Percentiles rank a stretch among this genome's conserved stretches.
These are phyloP conservation scores for Gambelia wislizenii DNA, from an alignment of 2,797 vertebrate genomes.

Conservation along the genomic window DNA sequence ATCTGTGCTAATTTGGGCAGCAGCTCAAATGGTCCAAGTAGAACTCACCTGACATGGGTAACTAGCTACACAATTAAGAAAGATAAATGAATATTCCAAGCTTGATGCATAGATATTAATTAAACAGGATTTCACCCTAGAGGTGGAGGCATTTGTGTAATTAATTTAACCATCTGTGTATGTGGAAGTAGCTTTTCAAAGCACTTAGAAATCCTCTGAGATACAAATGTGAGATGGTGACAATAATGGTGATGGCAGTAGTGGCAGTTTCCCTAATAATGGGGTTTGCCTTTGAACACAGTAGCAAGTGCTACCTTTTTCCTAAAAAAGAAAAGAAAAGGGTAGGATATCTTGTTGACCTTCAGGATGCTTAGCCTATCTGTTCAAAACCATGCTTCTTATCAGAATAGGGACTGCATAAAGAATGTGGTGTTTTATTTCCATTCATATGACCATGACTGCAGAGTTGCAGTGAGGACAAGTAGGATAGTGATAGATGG, in stretches of 20 bases:
- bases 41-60: constrained; percentile 10
- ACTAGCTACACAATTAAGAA: constrained; percentile 27
- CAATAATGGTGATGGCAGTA: constrained; percentile 4
- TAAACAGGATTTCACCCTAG: constrained; percentile 40
- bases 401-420: not conserved
- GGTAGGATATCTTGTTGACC: not conserved
- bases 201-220: constrained; percentile 35
- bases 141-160: constrained; percentile 40
- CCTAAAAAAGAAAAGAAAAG: not conserved
- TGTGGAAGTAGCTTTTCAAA: constrained; percentile 26
- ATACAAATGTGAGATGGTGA: constrained; percentile 32
- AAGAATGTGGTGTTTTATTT: constrained; percentile 12
- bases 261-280: constrained; percentile 13
- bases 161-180: constrained; percentile 40
- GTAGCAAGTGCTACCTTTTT: not conserved
- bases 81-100: constrained; percentile 40
- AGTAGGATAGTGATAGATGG: not conserved
- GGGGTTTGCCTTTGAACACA: not conserved
- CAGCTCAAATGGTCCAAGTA: constrained; percentile 12
- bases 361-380: not conserved
- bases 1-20: constrained; percentile 1
- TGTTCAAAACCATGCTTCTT: not conserved
- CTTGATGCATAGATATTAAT: constrained; percentile 30
- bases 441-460: not conserved
- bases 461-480: not conserved